Conservation (phyloP, 2,113 vertebrate species). For the Chinchilla lanigera region DNA sequence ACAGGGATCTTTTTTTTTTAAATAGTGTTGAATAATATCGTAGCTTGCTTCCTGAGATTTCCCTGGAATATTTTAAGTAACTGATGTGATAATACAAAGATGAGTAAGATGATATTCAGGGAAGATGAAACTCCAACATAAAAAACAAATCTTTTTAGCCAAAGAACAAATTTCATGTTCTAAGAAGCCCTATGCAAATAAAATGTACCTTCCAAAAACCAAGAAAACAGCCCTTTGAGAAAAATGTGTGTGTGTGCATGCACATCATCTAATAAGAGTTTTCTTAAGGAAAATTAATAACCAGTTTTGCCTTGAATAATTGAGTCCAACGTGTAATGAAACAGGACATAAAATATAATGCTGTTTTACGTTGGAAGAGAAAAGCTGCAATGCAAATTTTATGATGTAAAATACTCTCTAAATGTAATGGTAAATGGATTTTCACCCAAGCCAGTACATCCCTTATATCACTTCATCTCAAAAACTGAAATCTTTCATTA, state of each 20-base stretch:
- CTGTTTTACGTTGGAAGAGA: conserved; percentile 49
- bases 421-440: neutral
- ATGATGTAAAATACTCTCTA: conserved; percentile 3
- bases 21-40: neutral
- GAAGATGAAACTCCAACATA: neutral
- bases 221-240: neutral
- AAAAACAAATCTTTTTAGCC: neutral
- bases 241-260: neutral
- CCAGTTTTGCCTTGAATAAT: conserved; percentile 30
- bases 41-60: conserved; percentile 16
- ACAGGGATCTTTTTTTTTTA: neutral
- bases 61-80: conserved; percentile 38
- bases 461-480: neutral
- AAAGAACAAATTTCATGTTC: conserved; percentile 40
- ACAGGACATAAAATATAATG: conserved; percentile 32
- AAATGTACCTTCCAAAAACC: neutral
- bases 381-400: neutral
- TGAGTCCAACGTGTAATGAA: conserved; percentile 17
- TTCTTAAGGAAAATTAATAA: neutral
- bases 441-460: neutral
- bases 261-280: neutral
- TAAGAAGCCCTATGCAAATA: neutral
- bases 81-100: conserved; percentile 35
- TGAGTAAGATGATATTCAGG: neutral
- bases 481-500: conserved; percentile 8